These are phyloP conservation scores for Eumeta japonica DNA, from an alignment of 1,140 invertebrate species.

Conservation along the genomic window DNA sequence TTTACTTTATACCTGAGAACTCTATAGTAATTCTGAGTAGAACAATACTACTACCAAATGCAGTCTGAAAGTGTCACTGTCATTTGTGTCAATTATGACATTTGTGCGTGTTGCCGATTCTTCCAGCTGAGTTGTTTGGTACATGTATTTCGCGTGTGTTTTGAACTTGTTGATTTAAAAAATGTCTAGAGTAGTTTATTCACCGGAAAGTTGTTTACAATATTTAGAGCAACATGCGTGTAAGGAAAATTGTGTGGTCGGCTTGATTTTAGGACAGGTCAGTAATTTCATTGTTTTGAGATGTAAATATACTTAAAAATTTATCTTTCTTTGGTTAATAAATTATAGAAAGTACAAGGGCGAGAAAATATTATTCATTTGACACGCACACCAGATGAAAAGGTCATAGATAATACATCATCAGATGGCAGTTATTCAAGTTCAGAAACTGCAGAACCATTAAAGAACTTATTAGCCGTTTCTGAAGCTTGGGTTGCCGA, in stretches of 20 bases:
- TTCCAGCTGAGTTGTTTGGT: conserved; percentile 2
- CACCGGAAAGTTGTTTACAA: conserved; percentile 47
- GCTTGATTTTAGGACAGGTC: conserved; percentile 70
- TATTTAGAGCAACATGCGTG: conserved; percentile 52
- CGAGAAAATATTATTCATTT: conserved; percentile 73
- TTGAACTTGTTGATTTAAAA: conserved; percentile 9
- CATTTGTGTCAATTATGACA: too few relatives aligned
- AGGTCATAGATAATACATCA: conserved; percentile 17
- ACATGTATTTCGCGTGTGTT: conserved; percentile 2
- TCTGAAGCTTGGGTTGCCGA: conserved; percentile 66
- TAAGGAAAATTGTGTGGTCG: conserved; percentile 60
- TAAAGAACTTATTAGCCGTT: conserved; percentile 43
- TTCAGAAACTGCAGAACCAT: conserved; percentile 25
- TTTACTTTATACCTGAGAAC: too few relatives aligned
- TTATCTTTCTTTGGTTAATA: conserved; percentile 4
- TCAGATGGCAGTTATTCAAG: conserved; percentile 31
- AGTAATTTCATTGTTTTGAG: too few relatives aligned
- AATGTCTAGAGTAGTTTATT: conserved; percentile 48
- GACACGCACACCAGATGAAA: conserved; percentile 67
- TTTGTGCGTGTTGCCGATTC: too few relatives aligned
- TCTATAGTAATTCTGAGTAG: too few relatives aligned
- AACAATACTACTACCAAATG: too few relatives aligned
- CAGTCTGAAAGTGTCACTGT: too few relatives aligned
- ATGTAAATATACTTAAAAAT: conserved; percentile 4
- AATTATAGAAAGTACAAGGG: conserved; percentile 31